phyloP scores from a whole-genome alignment of 1,140 invertebrate species.

The Aphelenchoides avenae region DNA sequence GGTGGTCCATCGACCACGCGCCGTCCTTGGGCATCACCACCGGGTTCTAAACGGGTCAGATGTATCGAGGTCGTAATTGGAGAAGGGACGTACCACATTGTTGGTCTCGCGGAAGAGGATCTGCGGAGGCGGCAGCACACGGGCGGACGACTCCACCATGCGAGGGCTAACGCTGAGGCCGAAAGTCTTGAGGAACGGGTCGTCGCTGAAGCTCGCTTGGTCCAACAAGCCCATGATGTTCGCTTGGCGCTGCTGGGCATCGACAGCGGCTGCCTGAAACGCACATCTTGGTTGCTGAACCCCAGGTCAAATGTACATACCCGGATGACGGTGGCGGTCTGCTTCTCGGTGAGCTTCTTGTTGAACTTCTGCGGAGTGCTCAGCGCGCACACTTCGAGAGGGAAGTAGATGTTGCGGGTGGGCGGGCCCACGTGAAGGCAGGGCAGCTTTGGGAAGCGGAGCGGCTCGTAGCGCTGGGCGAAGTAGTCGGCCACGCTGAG shows the following conservation, averaged over 20 bases:
- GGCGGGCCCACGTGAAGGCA: slow-evolving; percentile 99
- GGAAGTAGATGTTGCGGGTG: slow-evolving; percentile 99
- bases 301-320: slow-evolving; percentile 51
- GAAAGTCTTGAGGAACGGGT: slow-evolving; percentile 97
- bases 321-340: slow-evolving; percentile 94
- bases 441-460: slow-evolving; percentile 79
- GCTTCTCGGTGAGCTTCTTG: slow-evolving; percentile 98
- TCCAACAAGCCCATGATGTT: slow-evolving; percentile 98
- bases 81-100: slow-evolving; percentile 56
- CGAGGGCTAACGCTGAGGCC: slow-evolving; percentile 90
- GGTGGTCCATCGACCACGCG: slow-evolving; percentile 99
- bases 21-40: slow-evolving; percentile 96
- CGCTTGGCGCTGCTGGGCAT: slow-evolving; percentile 90
- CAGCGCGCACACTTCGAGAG: slow-evolving; percentile 96
- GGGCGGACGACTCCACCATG: slow-evolving; percentile 98
- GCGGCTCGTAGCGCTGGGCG: slow-evolving; percentile 85
- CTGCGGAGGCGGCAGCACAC: slow-evolving; percentile 92
- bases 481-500: slow-evolving; percentile 99
- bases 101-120: slow-evolving; percentile 97
- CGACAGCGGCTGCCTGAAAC: slow-evolving; percentile 93
- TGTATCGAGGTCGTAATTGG: too few species aligned
- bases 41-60: slow-evolving; percentile 68
- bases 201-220: slow-evolving; percentile 95
- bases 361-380: slow-evolving; percentile 98
- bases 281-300: slow-evolving; percentile 41